phyloP scores from a whole-genome alignment of 2,113 vertebrate genomes.

The Gallinago media region DNA sequence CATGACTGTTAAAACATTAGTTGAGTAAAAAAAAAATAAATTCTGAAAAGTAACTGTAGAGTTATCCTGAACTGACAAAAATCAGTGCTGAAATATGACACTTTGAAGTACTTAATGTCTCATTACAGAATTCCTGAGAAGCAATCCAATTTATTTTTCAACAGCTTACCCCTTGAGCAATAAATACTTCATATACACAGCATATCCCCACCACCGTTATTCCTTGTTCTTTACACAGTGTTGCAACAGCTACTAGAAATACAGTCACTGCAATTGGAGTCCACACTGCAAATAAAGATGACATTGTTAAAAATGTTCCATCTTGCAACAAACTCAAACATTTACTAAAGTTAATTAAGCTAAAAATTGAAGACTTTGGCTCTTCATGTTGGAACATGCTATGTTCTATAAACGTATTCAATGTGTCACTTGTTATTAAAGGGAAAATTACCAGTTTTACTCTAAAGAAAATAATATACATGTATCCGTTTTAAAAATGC shows the following conservation, averaged over 20 bases:
- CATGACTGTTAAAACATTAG: neutral
- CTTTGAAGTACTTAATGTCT: neutral
- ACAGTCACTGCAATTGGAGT: constrained; percentile 91
- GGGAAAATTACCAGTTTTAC: neutral
- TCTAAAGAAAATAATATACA: neutral
- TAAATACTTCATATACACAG: constrained; percentile 96
- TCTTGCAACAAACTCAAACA: neutral
- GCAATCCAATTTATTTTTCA: neutral
- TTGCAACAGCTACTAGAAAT: constrained; percentile 91
- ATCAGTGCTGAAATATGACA: neutral
- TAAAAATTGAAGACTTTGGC: neutral
- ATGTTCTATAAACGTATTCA: neutral
- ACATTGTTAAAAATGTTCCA: neutral
- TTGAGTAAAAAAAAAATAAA: neutral
- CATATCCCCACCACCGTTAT: constrained; percentile 97
- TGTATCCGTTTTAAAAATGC: neutral
- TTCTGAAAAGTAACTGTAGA: neutral
- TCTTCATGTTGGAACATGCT: neutral
- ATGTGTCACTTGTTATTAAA: neutral
- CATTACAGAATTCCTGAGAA: neutral
- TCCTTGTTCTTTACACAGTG: constrained; percentile 96
- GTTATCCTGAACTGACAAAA: neutral
- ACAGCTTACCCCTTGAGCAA: constrained; percentile 93
- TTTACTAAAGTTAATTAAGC: neutral
- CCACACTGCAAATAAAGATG: constrained; percentile 86